Conservation (phyloP, 2,888 invertebrate species). For the Arge pagana region DNA sequence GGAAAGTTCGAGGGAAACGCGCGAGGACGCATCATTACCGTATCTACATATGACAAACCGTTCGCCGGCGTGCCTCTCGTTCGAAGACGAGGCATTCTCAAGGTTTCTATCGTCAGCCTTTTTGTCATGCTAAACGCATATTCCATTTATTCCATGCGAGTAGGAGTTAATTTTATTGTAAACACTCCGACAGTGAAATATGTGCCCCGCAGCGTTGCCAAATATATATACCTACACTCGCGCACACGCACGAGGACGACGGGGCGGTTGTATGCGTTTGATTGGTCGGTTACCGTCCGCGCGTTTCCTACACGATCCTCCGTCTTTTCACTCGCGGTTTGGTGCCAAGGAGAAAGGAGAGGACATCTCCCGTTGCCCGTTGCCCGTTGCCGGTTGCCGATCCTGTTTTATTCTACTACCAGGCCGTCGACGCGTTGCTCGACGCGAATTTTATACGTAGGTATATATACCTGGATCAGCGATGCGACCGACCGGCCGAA, state of each 20-base stretch:
- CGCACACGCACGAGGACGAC: not conserved
- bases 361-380: too few species aligned
- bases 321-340: not conserved
- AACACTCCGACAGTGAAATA: conserved; percentile 38
- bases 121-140: conserved; percentile 40
- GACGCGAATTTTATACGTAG: conserved; percentile 9
- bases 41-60: too few species aligned
- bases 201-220: conserved; percentile 27
- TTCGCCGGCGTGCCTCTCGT: too few species aligned
- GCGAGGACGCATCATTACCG: too few species aligned
- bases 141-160: conserved; percentile 40
- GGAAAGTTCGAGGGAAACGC: too few species aligned
- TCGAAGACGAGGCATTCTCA: conserved; percentile 32
- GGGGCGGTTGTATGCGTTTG: too few species aligned
- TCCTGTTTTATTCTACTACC: conserved; percentile 2
- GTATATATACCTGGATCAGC: not conserved
- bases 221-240: conserved; percentile 20
- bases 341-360: conserved; percentile 4
- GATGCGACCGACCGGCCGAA: not conserved
- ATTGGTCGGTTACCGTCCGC: not conserved
- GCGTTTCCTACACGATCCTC: not conserved
- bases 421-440: too few species aligned
- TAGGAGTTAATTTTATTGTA: conserved; percentile 46
- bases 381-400: too few species aligned
- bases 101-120: conserved; percentile 33